Percentiles rank a stretch among this genome's conserved stretches.
phyloP scores from a whole-genome alignment of 1,140 invertebrate species.

The Drosophila kepulauana region DNA sequence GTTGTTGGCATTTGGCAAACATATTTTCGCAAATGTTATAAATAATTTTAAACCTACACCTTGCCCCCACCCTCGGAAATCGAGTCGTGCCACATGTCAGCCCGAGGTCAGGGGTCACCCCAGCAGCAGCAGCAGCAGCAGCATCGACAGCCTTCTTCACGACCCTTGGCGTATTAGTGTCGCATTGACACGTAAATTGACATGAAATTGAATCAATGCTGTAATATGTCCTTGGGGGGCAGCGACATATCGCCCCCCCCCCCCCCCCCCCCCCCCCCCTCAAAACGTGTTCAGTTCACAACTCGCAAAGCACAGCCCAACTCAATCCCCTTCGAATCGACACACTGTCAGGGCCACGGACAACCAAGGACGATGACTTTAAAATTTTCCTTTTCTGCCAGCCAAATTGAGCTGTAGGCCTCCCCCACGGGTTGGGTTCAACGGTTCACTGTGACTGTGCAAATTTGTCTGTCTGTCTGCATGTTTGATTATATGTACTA shows the following conservation, averaged over 20 bases:
- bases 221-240: slow-evolving; percentile 84
- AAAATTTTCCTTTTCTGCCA: slow-evolving; percentile 67
- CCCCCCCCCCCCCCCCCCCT: background rate
- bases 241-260: slow-evolving; percentile 30
- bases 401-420: slow-evolving; percentile 77
- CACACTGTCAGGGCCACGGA: slow-evolving; percentile 30
- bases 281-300: too few species aligned
- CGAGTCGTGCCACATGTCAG: slow-evolving; percentile 24
- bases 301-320: too few species aligned
- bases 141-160: slow-evolving; percentile 48
- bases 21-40: slow-evolving; percentile 82
- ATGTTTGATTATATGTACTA: slow-evolving; percentile 78
- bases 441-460: slow-evolving; percentile 65
- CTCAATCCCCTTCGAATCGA: background rate
- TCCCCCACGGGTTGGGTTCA: slow-evolving; percentile 1
- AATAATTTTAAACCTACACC: slow-evolving; percentile 83
- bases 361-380: slow-evolving; percentile 73
- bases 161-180: slow-evolving; percentile 82
- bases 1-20: slow-evolving; percentile 69
- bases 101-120: slow-evolving; percentile 39
- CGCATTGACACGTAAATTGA: slow-evolving; percentile 85
- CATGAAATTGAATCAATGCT: slow-evolving; percentile 85
- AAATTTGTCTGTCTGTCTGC: slow-evolving; percentile 76
- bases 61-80: background rate
- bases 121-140: slow-evolving; percentile 23